Conservation (phyloP, 35 echinoderm and acorn worm genomes). For the Eucidaris tribuloides region DNA sequence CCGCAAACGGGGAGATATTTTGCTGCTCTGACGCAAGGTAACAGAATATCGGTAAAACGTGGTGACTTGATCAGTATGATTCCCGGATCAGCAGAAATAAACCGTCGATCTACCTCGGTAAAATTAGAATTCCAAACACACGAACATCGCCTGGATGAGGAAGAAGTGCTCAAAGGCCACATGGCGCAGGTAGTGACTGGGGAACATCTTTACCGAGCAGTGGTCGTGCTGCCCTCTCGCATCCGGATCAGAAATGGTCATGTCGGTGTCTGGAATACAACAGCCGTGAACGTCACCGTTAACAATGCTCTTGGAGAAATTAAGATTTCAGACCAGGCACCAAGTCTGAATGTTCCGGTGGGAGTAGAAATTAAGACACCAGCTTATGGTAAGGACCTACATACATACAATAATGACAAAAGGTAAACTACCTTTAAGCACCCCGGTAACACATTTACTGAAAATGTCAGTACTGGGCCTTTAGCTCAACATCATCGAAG, state of each 20-base stretch:
- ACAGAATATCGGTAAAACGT: background rate
- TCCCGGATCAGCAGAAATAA: background rate
- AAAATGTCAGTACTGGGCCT: too few relatives aligned
- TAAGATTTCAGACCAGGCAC: background rate
- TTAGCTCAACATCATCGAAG: too few relatives aligned
- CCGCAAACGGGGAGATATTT: background rate
- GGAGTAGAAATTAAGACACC: conserved; percentile 1
- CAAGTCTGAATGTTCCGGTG: background rate
- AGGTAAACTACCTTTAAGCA: too few relatives aligned
- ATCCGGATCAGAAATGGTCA: conserved; percentile 11
- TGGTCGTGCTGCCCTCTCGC: conserved; percentile 7
- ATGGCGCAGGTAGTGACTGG: background rate
- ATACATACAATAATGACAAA: too few relatives aligned
- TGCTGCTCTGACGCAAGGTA: background rate
- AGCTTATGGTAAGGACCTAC: background rate
- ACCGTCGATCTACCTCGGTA: background rate
- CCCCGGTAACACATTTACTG: too few relatives aligned
- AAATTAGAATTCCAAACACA: background rate
- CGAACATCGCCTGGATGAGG: background rate
- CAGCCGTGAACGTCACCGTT: background rate
- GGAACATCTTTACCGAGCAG: background rate
- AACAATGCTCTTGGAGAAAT: conserved; percentile 5
- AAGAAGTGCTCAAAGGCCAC: background rate
- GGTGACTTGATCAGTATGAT: background rate
- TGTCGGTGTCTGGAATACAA: background rate